Evolutionary conservation across 2,888 invertebrate genomes (phyloP).

Genomic region (Eupithecia inturbata): DNA sequence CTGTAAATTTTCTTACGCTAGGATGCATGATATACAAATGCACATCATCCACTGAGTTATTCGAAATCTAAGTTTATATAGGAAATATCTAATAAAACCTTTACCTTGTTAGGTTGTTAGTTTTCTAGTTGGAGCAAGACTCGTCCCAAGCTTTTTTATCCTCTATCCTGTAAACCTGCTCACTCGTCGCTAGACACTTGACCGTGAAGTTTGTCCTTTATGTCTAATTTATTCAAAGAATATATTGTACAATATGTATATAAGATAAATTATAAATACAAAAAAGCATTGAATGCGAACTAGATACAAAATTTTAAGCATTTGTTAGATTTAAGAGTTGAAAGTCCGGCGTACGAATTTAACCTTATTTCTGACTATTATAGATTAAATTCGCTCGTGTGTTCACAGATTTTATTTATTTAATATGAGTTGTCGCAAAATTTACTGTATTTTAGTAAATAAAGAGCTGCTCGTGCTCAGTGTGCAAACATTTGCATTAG

Average conservation of each 20-base stretch:
- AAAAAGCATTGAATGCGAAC: constrained; percentile 27
- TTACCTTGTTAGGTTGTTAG: too few species aligned
- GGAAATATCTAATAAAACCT: too few species aligned
- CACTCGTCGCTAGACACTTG: not conserved
- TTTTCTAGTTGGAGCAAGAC: too few species aligned
- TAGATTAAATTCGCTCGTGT: not conserved
- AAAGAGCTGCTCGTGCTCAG: not conserved
- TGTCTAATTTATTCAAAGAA: constrained; percentile 3
- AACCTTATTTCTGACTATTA: not conserved
- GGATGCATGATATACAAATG: too few species aligned
- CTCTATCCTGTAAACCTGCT: too few species aligned
- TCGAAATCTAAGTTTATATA: too few species aligned
- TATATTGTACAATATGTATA: not conserved
- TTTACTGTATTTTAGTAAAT: not conserved
- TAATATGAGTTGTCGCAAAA: not conserved
- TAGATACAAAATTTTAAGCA: constrained; percentile 37
- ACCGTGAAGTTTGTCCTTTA: not conserved
- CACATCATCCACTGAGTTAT: too few species aligned
- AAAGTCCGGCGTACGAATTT: not conserved
- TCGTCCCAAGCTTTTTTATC: too few species aligned
- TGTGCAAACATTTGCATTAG: too few species aligned
- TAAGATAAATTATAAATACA: constrained; percentile 4
- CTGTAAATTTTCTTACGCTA: too few species aligned
- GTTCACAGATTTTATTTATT: not conserved
- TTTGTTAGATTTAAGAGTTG: constrained; percentile 32